phyloP scores from a whole-genome alignment of 2,888 invertebrate species.

The Yponomeuta malinellus region DNA sequence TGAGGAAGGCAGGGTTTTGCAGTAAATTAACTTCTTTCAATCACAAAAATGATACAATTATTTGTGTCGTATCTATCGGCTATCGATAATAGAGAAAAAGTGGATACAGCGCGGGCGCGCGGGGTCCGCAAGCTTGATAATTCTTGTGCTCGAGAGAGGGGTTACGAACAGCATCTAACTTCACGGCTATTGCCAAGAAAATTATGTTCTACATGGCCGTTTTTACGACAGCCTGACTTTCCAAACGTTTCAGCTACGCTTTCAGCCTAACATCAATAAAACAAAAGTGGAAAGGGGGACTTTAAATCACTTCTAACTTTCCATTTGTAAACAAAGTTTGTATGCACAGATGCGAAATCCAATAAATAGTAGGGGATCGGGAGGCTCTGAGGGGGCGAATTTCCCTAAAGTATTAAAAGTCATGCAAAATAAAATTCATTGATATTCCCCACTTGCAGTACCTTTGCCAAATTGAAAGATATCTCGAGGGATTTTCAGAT shows the following conservation, averaged over 20 bases:
- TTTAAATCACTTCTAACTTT: slow-evolving; percentile 55
- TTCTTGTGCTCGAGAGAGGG: no score
- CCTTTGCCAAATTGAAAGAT: slow-evolving; percentile 20
- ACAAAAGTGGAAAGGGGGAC: slow-evolving; percentile 25
- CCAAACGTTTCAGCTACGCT: background rate
- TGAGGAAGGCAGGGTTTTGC: no score
- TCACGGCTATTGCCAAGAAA: no score
- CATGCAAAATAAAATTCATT: slow-evolving; percentile 66
- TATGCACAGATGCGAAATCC: slow-evolving; percentile 63
- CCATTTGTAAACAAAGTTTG: slow-evolving; percentile 61
- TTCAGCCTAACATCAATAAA: slow-evolving; percentile 13
- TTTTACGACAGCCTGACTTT: background rate
- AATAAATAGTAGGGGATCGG: slow-evolving; percentile 60
- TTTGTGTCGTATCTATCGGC: no score
- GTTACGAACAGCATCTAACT: no score
- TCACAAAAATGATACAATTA: no score
- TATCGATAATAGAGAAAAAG: no score
- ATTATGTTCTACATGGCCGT: background rate
- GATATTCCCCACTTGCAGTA: slow-evolving; percentile 51
- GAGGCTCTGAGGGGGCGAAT: slow-evolving; percentile 50
- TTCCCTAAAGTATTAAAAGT: slow-evolving; percentile 59
- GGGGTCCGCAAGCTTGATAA: no score
- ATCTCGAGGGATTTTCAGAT: slow-evolving; percentile 26
- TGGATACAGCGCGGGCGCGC: no score
- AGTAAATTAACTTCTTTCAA: no score